Conservation (phyloP, 2,797 vertebrate genomes). For the Enteromius viviparus region DNA sequence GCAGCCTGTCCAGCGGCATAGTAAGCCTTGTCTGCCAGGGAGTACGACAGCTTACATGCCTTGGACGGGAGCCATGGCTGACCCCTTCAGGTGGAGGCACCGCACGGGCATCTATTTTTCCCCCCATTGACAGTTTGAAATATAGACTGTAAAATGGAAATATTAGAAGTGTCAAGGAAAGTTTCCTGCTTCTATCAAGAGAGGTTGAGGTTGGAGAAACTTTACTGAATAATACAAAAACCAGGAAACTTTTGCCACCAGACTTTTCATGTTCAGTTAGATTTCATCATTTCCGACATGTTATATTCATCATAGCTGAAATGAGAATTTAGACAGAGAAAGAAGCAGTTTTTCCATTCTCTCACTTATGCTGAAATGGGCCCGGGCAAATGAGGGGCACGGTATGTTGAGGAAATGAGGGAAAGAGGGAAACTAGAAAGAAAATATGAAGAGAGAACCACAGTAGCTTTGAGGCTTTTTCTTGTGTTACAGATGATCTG, state of each 20-base stretch:
- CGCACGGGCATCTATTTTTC: too few species aligned
- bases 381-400: constrained; percentile 63
- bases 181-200: constrained; percentile 55
- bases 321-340: constrained; percentile 63
- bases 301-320: constrained; percentile 72
- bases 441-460: constrained; percentile 46
- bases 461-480: constrained; percentile 51
- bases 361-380: constrained; percentile 71
- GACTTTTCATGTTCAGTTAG: constrained; percentile 69
- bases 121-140: constrained; percentile 49
- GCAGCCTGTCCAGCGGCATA: too few species aligned
- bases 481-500: not conserved
- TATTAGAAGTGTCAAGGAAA: constrained; percentile 45
- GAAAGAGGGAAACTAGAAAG: constrained; percentile 41
- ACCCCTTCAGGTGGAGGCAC: too few species aligned
- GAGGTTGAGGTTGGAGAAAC: constrained; percentile 52
- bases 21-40: too few species aligned
- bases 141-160: constrained; percentile 62
- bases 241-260: constrained; percentile 62
- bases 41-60: not conserved
- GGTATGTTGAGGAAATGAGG: constrained; percentile 47
- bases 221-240: constrained; percentile 54
- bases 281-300: constrained; percentile 71
- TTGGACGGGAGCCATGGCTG: too few species aligned
- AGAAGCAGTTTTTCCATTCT: constrained; percentile 71